Evolutionary conservation across 1,140 invertebrate species (phyloP), one percentile per base, ranked within the genome.

Genomic region (Onthophagus taurus): DNA sequence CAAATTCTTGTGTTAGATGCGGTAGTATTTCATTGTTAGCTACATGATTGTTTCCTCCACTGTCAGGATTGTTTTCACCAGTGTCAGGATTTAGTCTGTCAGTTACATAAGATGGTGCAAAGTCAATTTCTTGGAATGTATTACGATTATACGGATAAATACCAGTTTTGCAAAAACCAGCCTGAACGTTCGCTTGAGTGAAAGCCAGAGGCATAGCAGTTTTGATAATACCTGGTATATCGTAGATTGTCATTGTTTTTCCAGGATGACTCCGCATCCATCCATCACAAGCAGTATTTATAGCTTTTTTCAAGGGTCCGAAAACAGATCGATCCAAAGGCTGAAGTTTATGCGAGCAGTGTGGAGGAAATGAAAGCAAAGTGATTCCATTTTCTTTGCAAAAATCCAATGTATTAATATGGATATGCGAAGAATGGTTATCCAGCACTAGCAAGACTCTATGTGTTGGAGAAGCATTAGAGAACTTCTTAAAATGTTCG

Each of bases 181-280:
- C n/a, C n/a, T n/a, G n/a, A n/a, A n/a, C n/a, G n/a, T n/a, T n/a
- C n/a, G n/a, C n/a, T n/a, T n/a, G n/a, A n/a, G n/a, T n/a, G n/a
- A n/a, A n/a, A n/a, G n/a, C n/a, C n/a, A 3, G 18, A 14, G 34
- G 58, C 38, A 65, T 59, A 49, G 63, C 57, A 49, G 55, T 46
- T 19, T 50, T 44, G 30, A 68, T 47, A 37, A 70, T 59, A 6
- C 42, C 50, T 31, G 63, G 63, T 33, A 71, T 61, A 44, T 71
- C 65, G 51, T 68, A 71, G 16, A 71, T 68, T 8, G 61, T 59
- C 50, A 74, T 65, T 12, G 60, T 47, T 57, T 64, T 67, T 17
- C 66, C 65, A 26, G 64, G 61, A 41, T 72, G 54, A 45, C 42
- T 64, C 47, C 49, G 33, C 58, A 71, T 55, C 66, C 67, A 74